phyloP scores from a whole-genome alignment of 2,797 vertebrate genomes.

The Menidia menidia region DNA sequence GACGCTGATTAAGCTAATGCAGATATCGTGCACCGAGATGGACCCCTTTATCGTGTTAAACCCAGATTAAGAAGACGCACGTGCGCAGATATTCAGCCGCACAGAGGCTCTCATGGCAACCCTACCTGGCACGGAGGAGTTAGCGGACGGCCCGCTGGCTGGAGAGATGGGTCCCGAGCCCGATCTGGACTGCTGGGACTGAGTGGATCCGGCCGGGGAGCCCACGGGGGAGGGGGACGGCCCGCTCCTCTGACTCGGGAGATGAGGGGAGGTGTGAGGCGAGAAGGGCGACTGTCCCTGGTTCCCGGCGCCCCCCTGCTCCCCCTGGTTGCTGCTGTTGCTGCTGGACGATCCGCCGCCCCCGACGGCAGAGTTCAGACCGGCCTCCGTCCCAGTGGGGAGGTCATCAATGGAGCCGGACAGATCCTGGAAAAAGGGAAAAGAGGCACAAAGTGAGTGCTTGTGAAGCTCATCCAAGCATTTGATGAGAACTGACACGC shows the following conservation, averaged over 20 bases:
- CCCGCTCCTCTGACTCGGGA: constrained; percentile 90
- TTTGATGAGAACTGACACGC: constrained; percentile 49
- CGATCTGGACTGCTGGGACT: constrained; percentile 93
- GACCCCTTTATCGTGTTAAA: constrained; percentile 34
- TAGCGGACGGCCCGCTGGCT: constrained; percentile 80
- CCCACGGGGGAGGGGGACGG: constrained; percentile 93
- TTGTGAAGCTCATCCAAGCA: constrained; percentile 45
- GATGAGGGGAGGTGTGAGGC: constrained; percentile 91
- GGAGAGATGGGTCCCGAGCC: constrained; percentile 94
- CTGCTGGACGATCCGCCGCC: constrained; percentile 86
- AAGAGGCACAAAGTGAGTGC: constrained; percentile 44
- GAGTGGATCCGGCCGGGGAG: constrained; percentile 92
- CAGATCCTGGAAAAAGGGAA: constrained; percentile 87
- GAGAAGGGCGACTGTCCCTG: constrained; percentile 95
- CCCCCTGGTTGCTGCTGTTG: constrained; percentile 87
- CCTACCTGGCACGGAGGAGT: constrained; percentile 87
- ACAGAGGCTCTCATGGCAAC: constrained; percentile 5
- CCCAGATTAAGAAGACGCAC: constrained; percentile 35
- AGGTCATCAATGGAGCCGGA: constrained; percentile 97
- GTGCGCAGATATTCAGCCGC: not conserved
- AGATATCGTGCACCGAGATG: constrained; percentile 31
- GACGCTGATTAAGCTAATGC: constrained; percentile 51
- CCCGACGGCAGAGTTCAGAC: constrained; percentile 88
- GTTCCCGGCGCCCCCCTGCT: constrained; percentile 85
- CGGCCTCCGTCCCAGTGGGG: constrained; percentile 93